A percentile compares a stretch with the other conserved stretches of the same genome.
These are phyloP conservation scores for Tolmerus cingulatus DNA, from an alignment of 2,888 invertebrate genomes.

Conservation along the genomic window DNA sequence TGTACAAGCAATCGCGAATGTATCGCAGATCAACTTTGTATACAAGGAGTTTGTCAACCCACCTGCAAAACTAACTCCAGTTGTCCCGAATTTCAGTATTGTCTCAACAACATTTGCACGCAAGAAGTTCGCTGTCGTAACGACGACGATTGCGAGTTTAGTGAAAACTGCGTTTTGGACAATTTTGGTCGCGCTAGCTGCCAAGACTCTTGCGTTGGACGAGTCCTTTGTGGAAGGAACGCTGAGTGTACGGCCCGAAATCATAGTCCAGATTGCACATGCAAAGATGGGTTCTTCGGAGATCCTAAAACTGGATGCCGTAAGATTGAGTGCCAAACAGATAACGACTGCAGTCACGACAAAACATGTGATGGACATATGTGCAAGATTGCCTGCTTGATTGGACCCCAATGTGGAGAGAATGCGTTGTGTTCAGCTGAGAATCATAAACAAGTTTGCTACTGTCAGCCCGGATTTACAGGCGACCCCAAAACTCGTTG, in stretches of 20 bases:
- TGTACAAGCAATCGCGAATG: constrained; percentile 86
- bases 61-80: constrained; percentile 81
- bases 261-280: constrained; percentile 79
- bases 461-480: constrained; percentile 88
- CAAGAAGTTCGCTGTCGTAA: constrained; percentile 80
- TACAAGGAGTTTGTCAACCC: constrained; percentile 84
- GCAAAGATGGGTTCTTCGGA: constrained; percentile 81
- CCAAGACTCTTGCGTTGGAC: constrained; percentile 75
- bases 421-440: constrained; percentile 88
- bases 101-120: constrained; percentile 83
- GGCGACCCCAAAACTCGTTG: constrained; percentile 80
- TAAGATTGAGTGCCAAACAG: constrained; percentile 76
- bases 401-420: constrained; percentile 83
- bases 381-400: constrained; percentile 87
- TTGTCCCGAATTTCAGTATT: constrained; percentile 86
- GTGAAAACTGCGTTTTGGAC: constrained; percentile 75
- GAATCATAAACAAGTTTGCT: constrained; percentile 79
- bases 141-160: constrained; percentile 76
- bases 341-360: constrained; percentile 80
- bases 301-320: constrained; percentile 83
- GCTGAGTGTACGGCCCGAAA: constrained; percentile 78
- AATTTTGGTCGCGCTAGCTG: constrained; percentile 80
- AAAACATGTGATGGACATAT: constrained; percentile 83
- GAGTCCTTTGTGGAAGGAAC: constrained; percentile 80
- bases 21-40: constrained; percentile 83